phyloP scores from a whole-genome alignment of 2,888 invertebrate species.

The Zygogramma bicolorata region DNA sequence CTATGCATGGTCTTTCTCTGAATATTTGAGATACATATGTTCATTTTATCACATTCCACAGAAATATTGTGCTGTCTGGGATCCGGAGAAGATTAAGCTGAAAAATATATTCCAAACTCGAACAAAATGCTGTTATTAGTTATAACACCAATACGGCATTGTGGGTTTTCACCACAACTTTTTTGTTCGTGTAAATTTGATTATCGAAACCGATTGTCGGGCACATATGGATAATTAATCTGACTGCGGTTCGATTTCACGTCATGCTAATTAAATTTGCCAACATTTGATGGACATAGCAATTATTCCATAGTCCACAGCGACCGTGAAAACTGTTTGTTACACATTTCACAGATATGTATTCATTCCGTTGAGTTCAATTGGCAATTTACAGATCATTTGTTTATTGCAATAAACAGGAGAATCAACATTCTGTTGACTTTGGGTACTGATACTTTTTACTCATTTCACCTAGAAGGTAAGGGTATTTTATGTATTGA shows the following conservation, averaged over 20 bases:
- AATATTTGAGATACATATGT: too few relatives aligned
- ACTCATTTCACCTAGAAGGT: too few relatives aligned
- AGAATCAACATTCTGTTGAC: too few relatives aligned
- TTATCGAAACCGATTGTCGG: not conserved
- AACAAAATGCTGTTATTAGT: not conserved
- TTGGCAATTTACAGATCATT: too few relatives aligned
- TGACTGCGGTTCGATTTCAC: not conserved
- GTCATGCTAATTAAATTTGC: slow-evolving; percentile 2
- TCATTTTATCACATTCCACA: too few relatives aligned
- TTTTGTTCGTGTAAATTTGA: not conserved
- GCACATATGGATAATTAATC: not conserved
- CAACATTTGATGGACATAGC: not conserved
- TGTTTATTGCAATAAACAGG: too few relatives aligned
- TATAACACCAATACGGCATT: not conserved
- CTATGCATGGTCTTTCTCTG: too few relatives aligned
- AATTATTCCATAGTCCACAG: not conserved
- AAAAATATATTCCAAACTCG: not conserved
- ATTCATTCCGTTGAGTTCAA: not conserved
- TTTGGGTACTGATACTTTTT: too few relatives aligned
- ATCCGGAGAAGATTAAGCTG: not conserved
- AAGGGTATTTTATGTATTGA: too few relatives aligned
- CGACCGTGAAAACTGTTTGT: not conserved
- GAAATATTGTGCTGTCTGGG: too few relatives aligned
- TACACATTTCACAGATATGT: not conserved
- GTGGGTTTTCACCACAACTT: not conserved